Evolutionary conservation across 1,140 invertebrate species (phyloP).

Genomic region (Asbolus verrucosus): DNA sequence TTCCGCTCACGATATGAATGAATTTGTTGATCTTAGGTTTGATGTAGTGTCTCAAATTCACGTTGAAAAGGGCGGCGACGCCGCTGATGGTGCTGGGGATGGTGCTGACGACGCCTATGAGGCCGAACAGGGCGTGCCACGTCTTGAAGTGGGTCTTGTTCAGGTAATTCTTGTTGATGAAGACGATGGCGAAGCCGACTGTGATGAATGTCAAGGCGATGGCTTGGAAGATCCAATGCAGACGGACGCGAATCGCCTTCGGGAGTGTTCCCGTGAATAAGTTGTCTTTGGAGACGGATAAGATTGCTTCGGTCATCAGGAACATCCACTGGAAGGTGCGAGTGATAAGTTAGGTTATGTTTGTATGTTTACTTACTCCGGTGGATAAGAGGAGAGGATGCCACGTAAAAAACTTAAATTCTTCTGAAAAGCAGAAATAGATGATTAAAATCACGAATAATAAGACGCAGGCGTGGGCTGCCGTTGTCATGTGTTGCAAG

Average conservation of each 20-base stretch:
- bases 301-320: conserved; percentile 57
- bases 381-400: conserved; percentile 57
- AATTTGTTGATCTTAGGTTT: conserved; percentile 53
- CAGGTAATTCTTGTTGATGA: conserved; percentile 53
- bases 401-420: conserved; percentile 59
- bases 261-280: conserved; percentile 41
- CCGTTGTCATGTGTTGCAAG: conserved; percentile 51
- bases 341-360: conserved; percentile 19
- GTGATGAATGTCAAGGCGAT: conserved; percentile 45
- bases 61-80: conserved; percentile 50
- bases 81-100: conserved; percentile 52
- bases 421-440: conserved; percentile 50
- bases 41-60: conserved; percentile 51
- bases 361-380: conserved; percentile 54
- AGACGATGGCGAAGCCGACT: conserved; percentile 52
- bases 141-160: conserved; percentile 57
- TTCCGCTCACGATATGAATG: conserved; percentile 53
- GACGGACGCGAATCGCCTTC: conserved; percentile 39
- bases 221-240: conserved; percentile 51
- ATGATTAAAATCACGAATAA: conserved; percentile 53
- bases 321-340: conserved; percentile 56
- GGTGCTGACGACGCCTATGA: conserved; percentile 50
- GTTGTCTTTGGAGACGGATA: conserved; percentile 56
- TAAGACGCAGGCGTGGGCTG: conserved; percentile 52
- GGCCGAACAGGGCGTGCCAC: conserved; percentile 57